Percentiles rank a stretch among this genome's conserved stretches.
These are phyloP conservation scores for Amaurobius ferox DNA, from an alignment of 2,888 invertebrate species.

Conservation along the genomic window DNA sequence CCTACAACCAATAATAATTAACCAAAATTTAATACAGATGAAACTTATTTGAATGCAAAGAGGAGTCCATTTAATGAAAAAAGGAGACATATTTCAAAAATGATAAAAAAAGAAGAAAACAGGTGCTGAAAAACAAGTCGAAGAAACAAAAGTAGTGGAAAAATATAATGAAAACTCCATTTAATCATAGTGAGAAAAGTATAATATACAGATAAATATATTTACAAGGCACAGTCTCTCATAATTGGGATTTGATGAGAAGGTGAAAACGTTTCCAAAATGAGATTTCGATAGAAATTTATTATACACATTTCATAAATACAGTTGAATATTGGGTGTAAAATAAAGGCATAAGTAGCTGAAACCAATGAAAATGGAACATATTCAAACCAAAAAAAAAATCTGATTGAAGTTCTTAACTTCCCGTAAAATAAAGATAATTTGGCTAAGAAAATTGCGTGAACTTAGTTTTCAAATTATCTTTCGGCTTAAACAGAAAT, in stretches of 20 bases:
- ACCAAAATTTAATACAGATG: not conserved
- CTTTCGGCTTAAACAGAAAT: too few species aligned
- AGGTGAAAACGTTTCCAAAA: slow-evolving; percentile 32
- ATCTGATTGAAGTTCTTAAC: not conserved
- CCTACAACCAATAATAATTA: not conserved
- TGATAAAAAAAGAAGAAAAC: not conserved
- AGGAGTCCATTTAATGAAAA: not conserved
- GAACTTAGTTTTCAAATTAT: too few species aligned
- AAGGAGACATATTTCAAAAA: not conserved
- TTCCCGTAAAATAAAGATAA: not conserved
- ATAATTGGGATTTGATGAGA: not conserved
- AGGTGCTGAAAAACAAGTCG: not conserved
- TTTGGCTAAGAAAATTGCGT: too few species aligned
- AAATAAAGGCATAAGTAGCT: slow-evolving; percentile 59
- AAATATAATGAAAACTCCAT: slow-evolving; percentile 26
- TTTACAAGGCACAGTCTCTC: too few species aligned
- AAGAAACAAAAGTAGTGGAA: not conserved
- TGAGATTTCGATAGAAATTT: not conserved
- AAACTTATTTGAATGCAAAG: slow-evolving; percentile 15
- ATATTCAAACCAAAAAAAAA: slow-evolving; percentile 30
- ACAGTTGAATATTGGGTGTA: not conserved
- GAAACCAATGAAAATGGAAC: slow-evolving; percentile 60
- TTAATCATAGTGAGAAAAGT: not conserved
- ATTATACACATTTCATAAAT: not conserved
- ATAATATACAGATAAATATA: not conserved